These are phyloP conservation scores for Blastomussa wellsi DNA, from an alignment of 92 coral and sea anemone genomes.

Conservation along the genomic window DNA sequence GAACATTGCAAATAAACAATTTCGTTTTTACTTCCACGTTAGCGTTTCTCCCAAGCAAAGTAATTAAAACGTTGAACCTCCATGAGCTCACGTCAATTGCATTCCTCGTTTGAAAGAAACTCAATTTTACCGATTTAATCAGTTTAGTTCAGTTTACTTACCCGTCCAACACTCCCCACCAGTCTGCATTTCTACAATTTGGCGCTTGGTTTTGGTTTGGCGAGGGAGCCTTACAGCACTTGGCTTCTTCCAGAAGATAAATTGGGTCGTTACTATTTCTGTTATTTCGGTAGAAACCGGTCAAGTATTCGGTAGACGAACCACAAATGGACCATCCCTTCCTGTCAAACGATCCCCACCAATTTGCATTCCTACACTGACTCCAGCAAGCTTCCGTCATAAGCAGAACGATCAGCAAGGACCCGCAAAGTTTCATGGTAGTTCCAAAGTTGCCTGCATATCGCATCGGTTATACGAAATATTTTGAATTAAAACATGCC, in stretches of 20 bases:
- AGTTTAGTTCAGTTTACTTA: background rate
- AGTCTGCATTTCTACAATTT: conserved; percentile 51
- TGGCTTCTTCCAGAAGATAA: conserved; percentile 46
- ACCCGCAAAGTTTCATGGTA: background rate
- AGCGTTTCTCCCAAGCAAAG: too few species aligned
- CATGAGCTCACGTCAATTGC: too few species aligned
- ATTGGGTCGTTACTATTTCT: conserved; percentile 30
- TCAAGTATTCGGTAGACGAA: conserved; percentile 41
- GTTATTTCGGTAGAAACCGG: conserved; percentile 51
- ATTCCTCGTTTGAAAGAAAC: too few species aligned
- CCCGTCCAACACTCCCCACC: conserved; percentile 58
- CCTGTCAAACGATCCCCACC: conserved; percentile 62
- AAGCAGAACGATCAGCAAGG: background rate
- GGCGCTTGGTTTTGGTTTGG: conserved; percentile 53
- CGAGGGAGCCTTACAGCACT: conserved; percentile 54
- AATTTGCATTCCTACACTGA: conserved; percentile 43
- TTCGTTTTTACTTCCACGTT: too few species aligned
- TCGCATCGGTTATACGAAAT: background rate
- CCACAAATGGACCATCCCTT: conserved; percentile 53
- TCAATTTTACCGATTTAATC: too few species aligned
- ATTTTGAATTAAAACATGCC: too few species aligned
- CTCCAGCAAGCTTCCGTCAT: conserved; percentile 5
- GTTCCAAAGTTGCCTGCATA: background rate
- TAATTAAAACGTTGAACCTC: too few species aligned
- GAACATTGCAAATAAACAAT: too few species aligned